A percentile compares a stretch with the other conserved stretches of the same genome.
These are phyloP conservation scores for Cephus rjabovi DNA, from an alignment of 2,888 invertebrate species.

Conservation along the genomic window DNA sequence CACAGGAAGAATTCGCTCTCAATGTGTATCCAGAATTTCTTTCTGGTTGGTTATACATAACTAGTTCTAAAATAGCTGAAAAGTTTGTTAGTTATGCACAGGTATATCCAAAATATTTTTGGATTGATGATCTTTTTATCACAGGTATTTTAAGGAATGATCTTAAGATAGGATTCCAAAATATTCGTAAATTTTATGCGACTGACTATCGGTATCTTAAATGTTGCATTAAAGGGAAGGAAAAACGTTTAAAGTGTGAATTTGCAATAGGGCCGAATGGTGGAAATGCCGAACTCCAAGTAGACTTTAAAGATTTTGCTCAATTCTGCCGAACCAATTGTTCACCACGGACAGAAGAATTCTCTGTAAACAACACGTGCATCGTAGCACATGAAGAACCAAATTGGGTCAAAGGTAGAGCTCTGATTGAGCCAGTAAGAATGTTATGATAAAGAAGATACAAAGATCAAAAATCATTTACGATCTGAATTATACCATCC, in stretches of 20 bases:
- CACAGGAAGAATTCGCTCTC: conserved; percentile 73
- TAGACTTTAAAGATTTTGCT: conserved; percentile 74
- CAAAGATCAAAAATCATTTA: not conserved
- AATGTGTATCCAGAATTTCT: conserved; percentile 79
- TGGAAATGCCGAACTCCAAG: conserved; percentile 77
- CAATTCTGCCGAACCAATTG: conserved; percentile 68
- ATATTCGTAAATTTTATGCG: conserved; percentile 75
- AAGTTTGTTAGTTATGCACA: conserved; percentile 71
- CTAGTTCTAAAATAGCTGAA: conserved; percentile 74
- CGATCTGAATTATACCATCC: not conserved
- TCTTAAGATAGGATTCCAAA: conserved; percentile 70
- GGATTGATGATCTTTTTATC: conserved; percentile 92
- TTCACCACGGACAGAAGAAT: conserved; percentile 16
- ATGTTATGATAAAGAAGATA: conserved; percentile 14
- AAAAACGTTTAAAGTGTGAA: conserved; percentile 71
- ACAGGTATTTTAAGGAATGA: conserved; percentile 81
- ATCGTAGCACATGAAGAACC: conserved; percentile 38
- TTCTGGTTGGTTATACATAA: conserved; percentile 88
- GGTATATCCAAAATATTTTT: conserved; percentile 76
- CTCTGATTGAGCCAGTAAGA: conserved; percentile 32
- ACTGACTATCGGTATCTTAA: conserved; percentile 79
- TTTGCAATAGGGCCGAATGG: conserved; percentile 82
- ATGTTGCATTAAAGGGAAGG: conserved; percentile 77
- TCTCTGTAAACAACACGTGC: conserved; percentile 44
- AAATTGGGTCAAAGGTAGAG: conserved; percentile 31